These are phyloP conservation scores for Nephotettix cincticeps DNA, from an alignment of 1,140 invertebrate species.

Conservation along the genomic window DNA sequence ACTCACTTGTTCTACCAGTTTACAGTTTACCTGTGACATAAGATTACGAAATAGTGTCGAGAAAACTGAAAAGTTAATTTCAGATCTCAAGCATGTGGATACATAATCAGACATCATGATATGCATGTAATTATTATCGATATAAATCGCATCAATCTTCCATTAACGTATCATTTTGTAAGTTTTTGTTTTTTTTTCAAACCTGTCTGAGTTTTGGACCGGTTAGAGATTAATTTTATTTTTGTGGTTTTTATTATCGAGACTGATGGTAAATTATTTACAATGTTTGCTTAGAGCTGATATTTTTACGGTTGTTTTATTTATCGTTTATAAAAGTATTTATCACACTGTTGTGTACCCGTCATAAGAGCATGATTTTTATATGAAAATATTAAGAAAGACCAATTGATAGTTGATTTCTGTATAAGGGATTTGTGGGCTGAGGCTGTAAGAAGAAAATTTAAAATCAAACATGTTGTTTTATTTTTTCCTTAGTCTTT, in stretches of 20 bases:
- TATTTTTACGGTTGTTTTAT: constrained; percentile 1
- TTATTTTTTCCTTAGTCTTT: not conserved
- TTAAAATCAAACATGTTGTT: not conserved
- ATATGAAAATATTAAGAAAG: constrained; percentile 18
- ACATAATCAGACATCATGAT: constrained; percentile 7
- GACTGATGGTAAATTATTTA: constrained; percentile 9
- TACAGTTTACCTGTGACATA: not conserved
- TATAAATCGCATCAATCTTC: not conserved
- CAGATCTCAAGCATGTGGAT: not conserved
- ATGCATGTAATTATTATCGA: constrained; percentile 14
- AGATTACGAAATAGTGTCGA: not conserved
- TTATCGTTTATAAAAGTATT: not conserved
- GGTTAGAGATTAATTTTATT: constrained; percentile 20
- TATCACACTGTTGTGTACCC: constrained; percentile 1
- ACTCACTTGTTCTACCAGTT: not conserved
- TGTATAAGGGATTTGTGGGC: constrained; percentile 21
- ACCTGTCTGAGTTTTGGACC: constrained; percentile 2
- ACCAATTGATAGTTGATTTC: constrained; percentile 19
- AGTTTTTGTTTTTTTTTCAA: not conserved
- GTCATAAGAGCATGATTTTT: constrained; percentile 6
- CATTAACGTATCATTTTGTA: constrained; percentile 11
- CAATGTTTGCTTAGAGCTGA: constrained; percentile 9
- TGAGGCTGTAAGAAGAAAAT: constrained; percentile 20
- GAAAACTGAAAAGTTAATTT: not conserved
- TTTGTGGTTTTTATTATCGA: constrained; percentile 22